Evolutionary conservation across 2,113 vertebrate genomes (phyloP), one percentile per base, ranked within the genome.

Genomic region (Micronycteris hirsuta): DNA sequence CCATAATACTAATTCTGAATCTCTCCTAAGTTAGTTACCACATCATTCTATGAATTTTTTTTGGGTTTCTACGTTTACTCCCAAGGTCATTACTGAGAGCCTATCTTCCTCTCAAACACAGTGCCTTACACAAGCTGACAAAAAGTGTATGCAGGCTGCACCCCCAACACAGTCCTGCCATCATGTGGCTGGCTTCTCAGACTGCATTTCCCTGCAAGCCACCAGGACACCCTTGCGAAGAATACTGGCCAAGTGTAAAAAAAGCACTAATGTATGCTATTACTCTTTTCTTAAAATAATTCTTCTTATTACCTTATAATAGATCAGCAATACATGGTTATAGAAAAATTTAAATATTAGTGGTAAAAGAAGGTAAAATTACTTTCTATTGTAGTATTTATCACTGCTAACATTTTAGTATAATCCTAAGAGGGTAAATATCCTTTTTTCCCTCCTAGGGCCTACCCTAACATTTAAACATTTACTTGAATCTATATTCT

Each of bases 321-420:
- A 86, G 3, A 31, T 56, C 85, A 92, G 12, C 56, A 70, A 74
- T 36, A 83, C 9, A 85, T 3, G 26, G 16, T 41, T 95, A 3
- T 33, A 91, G 71, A 91, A 71, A 95, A 31, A 41, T 24, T 88
- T 67, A 93, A 93, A 56, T 90, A 77, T 20, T 26, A 84, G 49
- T 26, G 81, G 49, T 87, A 87, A 92, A 92, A 89, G 28, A 93
- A 74, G 28, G 85, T 81, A 77, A 86, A 91, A 83, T 54, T 19
- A 36, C 61, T 49, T 93, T 19, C 58, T 74, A 92, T 81, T 33
- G 17, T 80, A 63, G 8, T 81, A 61, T 82, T 28, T 41, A 77
- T 22, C 41, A 76, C 41, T 54, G 17, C 63, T 80, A 93, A 80
- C 38, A 76, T 45, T 94, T 95, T 61, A 77, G n/a, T 77, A 63